phyloP scores from a whole-genome alignment of 2,888 invertebrate genomes.

The Pyrrhosoma nymphula region DNA sequence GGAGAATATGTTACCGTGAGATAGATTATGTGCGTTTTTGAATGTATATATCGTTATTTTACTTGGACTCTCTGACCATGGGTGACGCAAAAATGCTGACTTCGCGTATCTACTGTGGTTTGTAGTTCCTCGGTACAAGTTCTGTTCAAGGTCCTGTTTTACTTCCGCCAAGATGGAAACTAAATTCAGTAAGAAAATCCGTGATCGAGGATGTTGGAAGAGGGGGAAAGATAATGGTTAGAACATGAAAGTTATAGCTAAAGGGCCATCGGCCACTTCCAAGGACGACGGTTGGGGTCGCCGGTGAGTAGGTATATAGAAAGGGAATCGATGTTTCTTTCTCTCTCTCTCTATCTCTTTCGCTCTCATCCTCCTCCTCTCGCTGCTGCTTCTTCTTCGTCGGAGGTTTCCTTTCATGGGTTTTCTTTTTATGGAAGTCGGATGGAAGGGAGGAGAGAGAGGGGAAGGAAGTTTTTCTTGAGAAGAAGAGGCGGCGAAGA shows the following conservation, averaged over 20 bases:
- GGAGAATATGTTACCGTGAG: no score
- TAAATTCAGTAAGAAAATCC: neutral
- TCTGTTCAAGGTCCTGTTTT: no score
- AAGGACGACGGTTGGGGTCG: constrained; percentile 44
- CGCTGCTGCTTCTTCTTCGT: neutral
- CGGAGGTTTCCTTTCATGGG: constrained; percentile 23
- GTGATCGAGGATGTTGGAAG: neutral
- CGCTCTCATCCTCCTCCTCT: no score
- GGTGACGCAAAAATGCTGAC: no score
- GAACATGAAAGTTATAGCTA: constrained; percentile 53
- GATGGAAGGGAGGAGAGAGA: neutral
- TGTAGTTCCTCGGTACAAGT: no score
- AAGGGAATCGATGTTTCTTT: constrained; percentile 44
- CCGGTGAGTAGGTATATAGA: constrained; percentile 47
- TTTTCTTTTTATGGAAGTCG: neutral
- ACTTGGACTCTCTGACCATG: no score
- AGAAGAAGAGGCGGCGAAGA: neutral
- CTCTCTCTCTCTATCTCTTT: constrained; percentile 38
- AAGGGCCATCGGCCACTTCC: constrained; percentile 64
- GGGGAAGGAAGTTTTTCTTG: neutral
- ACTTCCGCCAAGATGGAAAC: neutral
- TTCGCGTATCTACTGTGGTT: no score
- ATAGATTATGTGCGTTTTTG: no score
- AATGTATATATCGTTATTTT: no score
- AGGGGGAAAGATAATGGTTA: neutral